Percentiles rank a stretch among this genome's conserved stretches.
Conservation (phyloP, 2,113 vertebrate genomes). For the Fukomys damarensis region DNA sequence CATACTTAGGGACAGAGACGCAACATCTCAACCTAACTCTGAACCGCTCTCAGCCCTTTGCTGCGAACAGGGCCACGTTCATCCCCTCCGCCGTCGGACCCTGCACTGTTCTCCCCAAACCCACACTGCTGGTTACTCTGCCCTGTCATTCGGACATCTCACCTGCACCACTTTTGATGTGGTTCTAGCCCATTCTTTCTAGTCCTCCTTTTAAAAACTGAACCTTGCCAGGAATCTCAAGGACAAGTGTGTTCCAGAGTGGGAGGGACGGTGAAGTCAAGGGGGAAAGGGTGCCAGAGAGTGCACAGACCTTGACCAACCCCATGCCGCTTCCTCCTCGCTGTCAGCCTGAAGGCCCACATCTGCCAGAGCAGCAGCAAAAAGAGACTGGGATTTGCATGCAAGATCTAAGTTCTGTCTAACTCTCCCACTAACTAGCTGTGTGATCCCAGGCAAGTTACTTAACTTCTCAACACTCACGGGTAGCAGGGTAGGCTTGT, state of each 20-base stretch:
- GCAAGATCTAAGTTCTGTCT: not conserved
- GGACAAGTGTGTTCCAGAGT: not conserved
- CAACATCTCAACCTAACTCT: not conserved
- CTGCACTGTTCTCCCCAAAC: not conserved
- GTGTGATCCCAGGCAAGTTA: not conserved
- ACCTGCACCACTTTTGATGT: not conserved
- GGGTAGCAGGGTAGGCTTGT: not conserved
- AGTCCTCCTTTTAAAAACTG: not conserved
- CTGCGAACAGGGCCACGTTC: not conserved
- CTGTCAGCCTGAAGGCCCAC: not conserved
- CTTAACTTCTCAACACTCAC: not conserved
- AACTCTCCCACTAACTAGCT: not conserved
- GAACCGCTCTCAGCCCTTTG: not conserved
- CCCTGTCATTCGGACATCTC: not conserved
- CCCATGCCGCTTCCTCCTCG: not conserved
- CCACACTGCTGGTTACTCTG: not conserved
- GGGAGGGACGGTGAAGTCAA: not conserved
- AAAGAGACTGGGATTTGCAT: not conserved
- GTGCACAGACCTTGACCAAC: not conserved
- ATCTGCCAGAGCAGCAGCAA: not conserved
- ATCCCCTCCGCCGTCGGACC: not conserved
- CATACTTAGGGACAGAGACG: not conserved
- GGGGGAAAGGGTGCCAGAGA: not conserved
- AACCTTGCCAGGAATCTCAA: not conserved
- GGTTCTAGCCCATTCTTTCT: conserved; percentile 1